Evolutionary conservation across 2,797 vertebrate genomes (phyloP).

Genomic region (Sebastes baramenuke): DNA sequence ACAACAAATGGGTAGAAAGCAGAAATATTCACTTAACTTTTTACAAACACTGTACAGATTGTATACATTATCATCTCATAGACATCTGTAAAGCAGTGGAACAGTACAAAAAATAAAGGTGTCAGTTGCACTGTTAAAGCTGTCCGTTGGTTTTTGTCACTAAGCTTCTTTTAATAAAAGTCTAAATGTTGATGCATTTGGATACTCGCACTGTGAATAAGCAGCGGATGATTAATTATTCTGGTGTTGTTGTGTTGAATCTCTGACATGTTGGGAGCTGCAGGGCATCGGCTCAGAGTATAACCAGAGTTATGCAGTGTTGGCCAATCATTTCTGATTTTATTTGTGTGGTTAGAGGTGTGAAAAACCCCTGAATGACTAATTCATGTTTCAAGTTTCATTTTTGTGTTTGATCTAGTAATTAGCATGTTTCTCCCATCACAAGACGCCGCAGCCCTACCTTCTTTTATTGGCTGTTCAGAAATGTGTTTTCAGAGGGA

Average conservation of each 20-base stretch:
- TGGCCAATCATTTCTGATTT: background rate
- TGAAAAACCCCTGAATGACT: background rate
- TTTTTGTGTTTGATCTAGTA: background rate
- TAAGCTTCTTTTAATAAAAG: constrained; percentile 20
- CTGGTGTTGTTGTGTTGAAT: background rate
- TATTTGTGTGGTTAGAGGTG: background rate
- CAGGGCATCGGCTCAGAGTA: background rate
- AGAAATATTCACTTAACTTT: constrained; percentile 52
- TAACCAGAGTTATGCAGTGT: background rate
- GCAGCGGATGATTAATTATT: background rate
- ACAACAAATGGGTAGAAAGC: constrained; percentile 69
- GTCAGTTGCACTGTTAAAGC: constrained; percentile 38
- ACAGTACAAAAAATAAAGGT: constrained; percentile 69
- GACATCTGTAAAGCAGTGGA: constrained; percentile 55
- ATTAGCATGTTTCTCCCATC: background rate
- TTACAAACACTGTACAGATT: constrained; percentile 72
- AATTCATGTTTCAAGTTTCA: background rate
- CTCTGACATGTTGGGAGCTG: background rate
- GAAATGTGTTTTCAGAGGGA: background rate
- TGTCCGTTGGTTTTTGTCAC: constrained; percentile 1
- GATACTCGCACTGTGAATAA: background rate
- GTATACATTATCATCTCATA: constrained; percentile 55
- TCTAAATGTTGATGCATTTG: background rate
- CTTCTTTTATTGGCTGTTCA: background rate
- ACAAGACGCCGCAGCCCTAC: background rate